Evolutionary conservation across 1,140 invertebrate species (phyloP).

Genomic region (Apocrypta bakeri): DNA sequence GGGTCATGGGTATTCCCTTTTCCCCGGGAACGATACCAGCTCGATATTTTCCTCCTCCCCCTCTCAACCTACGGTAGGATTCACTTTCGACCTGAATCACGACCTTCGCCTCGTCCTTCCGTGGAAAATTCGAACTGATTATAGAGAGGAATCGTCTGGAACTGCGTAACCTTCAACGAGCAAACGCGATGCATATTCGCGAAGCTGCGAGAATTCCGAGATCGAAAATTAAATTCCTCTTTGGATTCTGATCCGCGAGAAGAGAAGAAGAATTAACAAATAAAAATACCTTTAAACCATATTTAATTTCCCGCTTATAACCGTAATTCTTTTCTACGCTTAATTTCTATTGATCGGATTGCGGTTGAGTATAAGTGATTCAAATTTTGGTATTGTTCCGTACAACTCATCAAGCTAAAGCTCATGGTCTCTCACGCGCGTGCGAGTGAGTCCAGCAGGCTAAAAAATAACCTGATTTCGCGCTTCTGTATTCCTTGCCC

Average conservation of each 20-base stretch:
- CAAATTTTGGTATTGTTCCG: no score
- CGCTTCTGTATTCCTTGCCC: not conserved
- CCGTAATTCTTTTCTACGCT: no score
- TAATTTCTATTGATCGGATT: no score
- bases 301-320: not conserved
- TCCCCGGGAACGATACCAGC: slow-evolving; percentile 17
- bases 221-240: slow-evolving; percentile 31
- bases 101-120: not conserved
- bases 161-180: not conserved
- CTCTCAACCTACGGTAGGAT: not conserved
- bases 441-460: no score
- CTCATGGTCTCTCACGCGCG: no score
- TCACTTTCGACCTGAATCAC: not conserved
- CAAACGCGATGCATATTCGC: not conserved
- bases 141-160: not conserved
- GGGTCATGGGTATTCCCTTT: slow-evolving; percentile 48
- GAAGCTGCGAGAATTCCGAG: not conserved
- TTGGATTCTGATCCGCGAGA: not conserved
- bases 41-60: not conserved
- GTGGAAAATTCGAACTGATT: not conserved
- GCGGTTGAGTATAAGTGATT: no score
- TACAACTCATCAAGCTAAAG: no score
- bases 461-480: no score
- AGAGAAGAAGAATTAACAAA: no score
- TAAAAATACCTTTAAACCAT: no score